phyloP scores from a whole-genome alignment of 2,888 invertebrate species.

The Leuctra nigra region DNA sequence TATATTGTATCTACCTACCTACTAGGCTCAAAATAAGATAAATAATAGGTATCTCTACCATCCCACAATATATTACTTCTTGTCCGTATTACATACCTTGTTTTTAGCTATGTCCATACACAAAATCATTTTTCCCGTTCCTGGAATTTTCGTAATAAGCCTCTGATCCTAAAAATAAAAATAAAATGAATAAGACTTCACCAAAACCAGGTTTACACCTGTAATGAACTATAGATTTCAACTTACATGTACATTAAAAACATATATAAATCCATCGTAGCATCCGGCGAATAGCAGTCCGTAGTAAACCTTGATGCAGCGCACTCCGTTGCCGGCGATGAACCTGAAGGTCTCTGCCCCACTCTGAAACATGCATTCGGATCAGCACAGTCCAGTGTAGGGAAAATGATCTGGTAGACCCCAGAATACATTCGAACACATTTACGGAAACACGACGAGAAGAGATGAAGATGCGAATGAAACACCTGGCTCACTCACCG shows the following conservation, averaged over 20 bases:
- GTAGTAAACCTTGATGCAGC: slow-evolving; percentile 58
- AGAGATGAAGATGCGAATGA: too few species aligned
- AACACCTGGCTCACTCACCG: too few species aligned
- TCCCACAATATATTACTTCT: too few species aligned
- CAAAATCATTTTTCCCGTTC: slow-evolving; percentile 64
- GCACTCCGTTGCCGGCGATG: slow-evolving; percentile 62
- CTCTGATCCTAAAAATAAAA: slow-evolving; percentile 34
- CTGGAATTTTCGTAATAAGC: slow-evolving; percentile 56
- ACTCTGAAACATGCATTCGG: too few species aligned
- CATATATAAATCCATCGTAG: slow-evolving; percentile 71
- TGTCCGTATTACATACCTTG: too few species aligned
- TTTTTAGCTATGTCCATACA: slow-evolving; percentile 59
- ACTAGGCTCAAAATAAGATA: too few species aligned
- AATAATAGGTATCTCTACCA: too few species aligned
- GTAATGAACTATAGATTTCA: not conserved
- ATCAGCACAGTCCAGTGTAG: too few species aligned
- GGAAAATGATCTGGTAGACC: too few species aligned
- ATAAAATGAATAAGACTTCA: not conserved
- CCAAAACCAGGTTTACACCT: not conserved
- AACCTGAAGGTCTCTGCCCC: slow-evolving; percentile 54
- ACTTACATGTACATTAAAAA: slow-evolving; percentile 47
- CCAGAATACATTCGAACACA: too few species aligned
- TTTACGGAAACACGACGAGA: too few species aligned
- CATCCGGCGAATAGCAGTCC: slow-evolving; percentile 64
- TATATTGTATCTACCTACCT: too few species aligned